These are phyloP conservation scores for Cryptophagus acutangulus DNA, from an alignment of 2,888 invertebrate genomes.

Conservation along the genomic window DNA sequence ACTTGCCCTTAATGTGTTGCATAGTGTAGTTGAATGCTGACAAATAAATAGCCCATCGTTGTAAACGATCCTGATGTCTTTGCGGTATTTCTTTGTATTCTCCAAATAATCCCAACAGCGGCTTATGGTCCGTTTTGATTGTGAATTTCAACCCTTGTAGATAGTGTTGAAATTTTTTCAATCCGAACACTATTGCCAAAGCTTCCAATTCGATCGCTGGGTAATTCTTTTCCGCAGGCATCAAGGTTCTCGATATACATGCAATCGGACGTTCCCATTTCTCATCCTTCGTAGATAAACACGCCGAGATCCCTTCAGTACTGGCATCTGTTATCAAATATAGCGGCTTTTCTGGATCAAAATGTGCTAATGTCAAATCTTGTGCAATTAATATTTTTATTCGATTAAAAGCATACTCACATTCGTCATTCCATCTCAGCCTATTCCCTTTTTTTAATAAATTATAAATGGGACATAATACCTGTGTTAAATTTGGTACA, in stretches of 20 bases:
- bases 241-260: slow-evolving; percentile 15
- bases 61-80: slow-evolving; percentile 4
- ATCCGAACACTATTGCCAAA: slow-evolving; percentile 5
- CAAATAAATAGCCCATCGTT: slow-evolving; percentile 15
- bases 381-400: slow-evolving; percentile 1
- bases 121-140: slow-evolving; percentile 5
- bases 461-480: slow-evolving; percentile 16
- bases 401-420: background rate
- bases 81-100: slow-evolving; percentile 7
- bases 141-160: slow-evolving; percentile 1
- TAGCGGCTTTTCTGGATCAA: slow-evolving; percentile 19
- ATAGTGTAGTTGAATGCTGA: slow-evolving; percentile 14
- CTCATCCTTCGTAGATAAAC: slow-evolving; percentile 10
- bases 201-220: too few species aligned
- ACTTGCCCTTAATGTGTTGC: slow-evolving; percentile 7
- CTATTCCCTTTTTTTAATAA: slow-evolving; percentile 13
- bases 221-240: slow-evolving; percentile 10
- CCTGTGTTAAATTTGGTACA: slow-evolving; percentile 11
- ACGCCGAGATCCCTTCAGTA: slow-evolving; percentile 12
- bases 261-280: slow-evolving; percentile 12
- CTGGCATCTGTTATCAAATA: slow-evolving; percentile 16
- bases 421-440: slow-evolving; percentile 38
- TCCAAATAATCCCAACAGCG: slow-evolving; percentile 1
- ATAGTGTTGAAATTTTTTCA: slow-evolving; percentile 11
- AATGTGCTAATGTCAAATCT: slow-evolving; percentile 19